Evolutionary conservation across 2,113 vertebrate genomes (phyloP).

Genomic region (Grammomys dolichurus): DNA sequence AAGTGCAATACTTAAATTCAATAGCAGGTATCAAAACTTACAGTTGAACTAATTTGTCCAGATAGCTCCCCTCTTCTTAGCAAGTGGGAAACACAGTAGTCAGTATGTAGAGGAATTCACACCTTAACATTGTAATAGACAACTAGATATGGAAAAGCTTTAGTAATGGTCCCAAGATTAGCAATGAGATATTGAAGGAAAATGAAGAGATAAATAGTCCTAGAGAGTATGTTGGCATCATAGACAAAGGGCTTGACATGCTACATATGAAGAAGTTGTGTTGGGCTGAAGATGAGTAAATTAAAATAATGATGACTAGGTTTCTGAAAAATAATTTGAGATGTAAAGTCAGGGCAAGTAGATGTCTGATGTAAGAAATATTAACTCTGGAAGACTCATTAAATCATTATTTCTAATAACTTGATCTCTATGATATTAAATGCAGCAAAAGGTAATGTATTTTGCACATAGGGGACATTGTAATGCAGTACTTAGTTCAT

Average conservation of each 20-base stretch:
- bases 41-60: constrained; percentile 22
- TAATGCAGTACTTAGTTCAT: not conserved
- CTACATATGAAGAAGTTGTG: not conserved
- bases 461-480: not conserved
- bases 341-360: not conserved
- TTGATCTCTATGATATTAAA: not conserved
- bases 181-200: not conserved
- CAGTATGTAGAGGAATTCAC: not conserved
- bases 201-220: not conserved
- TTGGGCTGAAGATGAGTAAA: not conserved
- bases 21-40: constrained; percentile 50
- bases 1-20: constrained; percentile 44
- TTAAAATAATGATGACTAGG: not conserved
- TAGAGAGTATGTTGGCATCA: not conserved
- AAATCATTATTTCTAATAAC: not conserved
- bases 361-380: not conserved
- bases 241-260: not conserved
- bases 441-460: not conserved
- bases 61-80: constrained; percentile 32
- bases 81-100: constrained; percentile 14
- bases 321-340: not conserved
- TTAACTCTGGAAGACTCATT: not conserved
- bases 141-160: not conserved
- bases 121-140: constrained; percentile 47
- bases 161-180: not conserved